Conservation (phyloP, 1,140 invertebrate genomes). For the Atta texana region DNA sequence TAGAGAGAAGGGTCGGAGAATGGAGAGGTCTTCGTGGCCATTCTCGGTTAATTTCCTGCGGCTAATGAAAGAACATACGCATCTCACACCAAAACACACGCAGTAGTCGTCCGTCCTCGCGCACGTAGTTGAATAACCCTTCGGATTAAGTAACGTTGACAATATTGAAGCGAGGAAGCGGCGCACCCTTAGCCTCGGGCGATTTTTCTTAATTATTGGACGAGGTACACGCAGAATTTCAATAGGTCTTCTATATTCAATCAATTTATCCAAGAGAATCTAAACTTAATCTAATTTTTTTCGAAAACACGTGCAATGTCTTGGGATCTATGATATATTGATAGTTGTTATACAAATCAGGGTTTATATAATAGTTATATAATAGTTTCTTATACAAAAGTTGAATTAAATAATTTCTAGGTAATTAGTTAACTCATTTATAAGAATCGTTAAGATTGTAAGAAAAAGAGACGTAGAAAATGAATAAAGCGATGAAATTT, state of each 20-base stretch:
- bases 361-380: not conserved
- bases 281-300: constrained; percentile 17
- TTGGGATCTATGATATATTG: not conserved
- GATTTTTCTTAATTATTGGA: constrained; percentile 59
- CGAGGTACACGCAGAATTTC: constrained; percentile 41
- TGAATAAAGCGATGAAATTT: not conserved
- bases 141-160: constrained; percentile 47
- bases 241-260: not conserved
- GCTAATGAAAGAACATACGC: constrained; percentile 79
- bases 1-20: constrained; percentile 29
- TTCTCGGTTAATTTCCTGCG: constrained; percentile 79
- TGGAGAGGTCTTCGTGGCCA: constrained; percentile 49
- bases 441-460: not conserved
- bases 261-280: not conserved
- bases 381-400: not conserved
- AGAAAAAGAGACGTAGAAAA: too few species aligned
- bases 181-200: constrained; percentile 6
- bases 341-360: not conserved
- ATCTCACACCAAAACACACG: constrained; percentile 62
- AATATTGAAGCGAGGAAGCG: constrained; percentile 41
- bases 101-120: constrained; percentile 46
- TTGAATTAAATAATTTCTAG: constrained; percentile 7
- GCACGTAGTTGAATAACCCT: not conserved
- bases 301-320: not conserved
- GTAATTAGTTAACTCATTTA: not conserved